A percentile compares a stretch with the other conserved stretches of the same genome.
These are phyloP conservation scores for Apodemus sylvaticus DNA, from an alignment of 2,113 vertebrate species.

Conservation along the genomic window DNA sequence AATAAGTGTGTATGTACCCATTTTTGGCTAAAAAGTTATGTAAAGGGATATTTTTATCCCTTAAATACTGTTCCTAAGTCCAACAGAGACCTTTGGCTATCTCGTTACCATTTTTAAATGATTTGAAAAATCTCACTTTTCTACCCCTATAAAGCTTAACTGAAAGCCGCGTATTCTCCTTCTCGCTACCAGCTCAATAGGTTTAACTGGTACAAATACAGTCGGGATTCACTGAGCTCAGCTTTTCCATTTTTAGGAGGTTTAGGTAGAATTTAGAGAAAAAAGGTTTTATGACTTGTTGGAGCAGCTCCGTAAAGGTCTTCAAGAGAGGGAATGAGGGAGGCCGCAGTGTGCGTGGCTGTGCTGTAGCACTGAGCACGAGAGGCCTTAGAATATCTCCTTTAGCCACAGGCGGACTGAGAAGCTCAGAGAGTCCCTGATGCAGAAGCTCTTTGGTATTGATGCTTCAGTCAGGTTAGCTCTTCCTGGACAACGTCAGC, in stretches of 20 bases:
- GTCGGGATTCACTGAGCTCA: not conserved
- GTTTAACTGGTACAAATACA: slow-evolving; percentile 16
- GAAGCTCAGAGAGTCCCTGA: not conserved
- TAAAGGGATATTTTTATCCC: not conserved
- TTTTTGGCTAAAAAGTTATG: not conserved
- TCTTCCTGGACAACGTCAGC: not conserved
- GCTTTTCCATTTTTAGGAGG: slow-evolving; percentile 43
- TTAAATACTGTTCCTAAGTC: not conserved
- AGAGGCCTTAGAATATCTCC: not conserved
- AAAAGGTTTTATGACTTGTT: not conserved
- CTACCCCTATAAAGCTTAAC: slow-evolving; percentile 25
- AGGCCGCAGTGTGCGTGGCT: not conserved
- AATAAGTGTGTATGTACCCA: not conserved
- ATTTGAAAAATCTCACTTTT: not conserved
- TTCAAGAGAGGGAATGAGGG: not conserved
- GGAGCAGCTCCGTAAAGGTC: not conserved
- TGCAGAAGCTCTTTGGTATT: not conserved
- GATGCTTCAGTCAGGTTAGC: slow-evolving; percentile 44
- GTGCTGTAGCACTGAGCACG: not conserved
- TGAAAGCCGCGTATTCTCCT: not conserved
- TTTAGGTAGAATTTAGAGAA: not conserved
- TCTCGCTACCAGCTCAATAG: not conserved
- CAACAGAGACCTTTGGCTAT: not conserved
- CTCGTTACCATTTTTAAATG: not conserved
- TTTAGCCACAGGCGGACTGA: not conserved